These are phyloP conservation scores for Echeneis naucrates DNA, from an alignment of 2,797 vertebrate species.

Conservation along the genomic window DNA sequence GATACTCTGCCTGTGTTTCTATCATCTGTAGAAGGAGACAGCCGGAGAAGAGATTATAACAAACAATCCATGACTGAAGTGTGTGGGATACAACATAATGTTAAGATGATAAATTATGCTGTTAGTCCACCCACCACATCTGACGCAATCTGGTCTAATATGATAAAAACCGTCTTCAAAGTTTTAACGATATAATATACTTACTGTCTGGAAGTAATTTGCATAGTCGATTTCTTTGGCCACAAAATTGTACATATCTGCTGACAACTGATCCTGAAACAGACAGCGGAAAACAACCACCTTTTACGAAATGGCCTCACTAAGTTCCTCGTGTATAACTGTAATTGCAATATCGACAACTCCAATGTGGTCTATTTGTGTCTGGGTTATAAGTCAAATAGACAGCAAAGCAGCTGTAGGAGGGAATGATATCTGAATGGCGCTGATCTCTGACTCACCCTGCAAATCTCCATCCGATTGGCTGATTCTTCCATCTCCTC, in stretches of 20 bases:
- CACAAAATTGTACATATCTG: slow-evolving; percentile 99
- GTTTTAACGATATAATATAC: slow-evolving; percentile 41
- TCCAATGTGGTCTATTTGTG: slow-evolving; percentile 29
- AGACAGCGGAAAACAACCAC: slow-evolving; percentile 33
- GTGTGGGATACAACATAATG: neutral
- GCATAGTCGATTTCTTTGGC: slow-evolving; percentile 99
- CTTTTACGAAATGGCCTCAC: slow-evolving; percentile 7
- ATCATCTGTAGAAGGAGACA: slow-evolving; percentile 86
- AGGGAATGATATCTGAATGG: neutral
- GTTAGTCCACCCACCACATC: neutral
- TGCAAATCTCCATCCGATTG: slow-evolving; percentile 98
- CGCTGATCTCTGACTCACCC: slow-evolving; percentile 84
- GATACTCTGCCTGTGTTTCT: slow-evolving; percentile 96
- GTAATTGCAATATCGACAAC: slow-evolving; percentile 3
- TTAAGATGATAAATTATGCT: neutral
- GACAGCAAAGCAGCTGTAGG: neutral
- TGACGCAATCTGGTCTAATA: neutral
- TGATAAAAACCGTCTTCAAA: neutral
- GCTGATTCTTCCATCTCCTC: slow-evolving; percentile 99
- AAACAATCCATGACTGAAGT: slow-evolving; percentile 1
- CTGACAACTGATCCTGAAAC: slow-evolving; percentile 95
- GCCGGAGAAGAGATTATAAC: slow-evolving; percentile 14
- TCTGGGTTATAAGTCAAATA: slow-evolving; percentile 44
- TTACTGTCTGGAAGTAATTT: slow-evolving; percentile 98
- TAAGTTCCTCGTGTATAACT: neutral